Conservation (phyloP, 2,797 vertebrate species). For the Semaprochilodus insignis region DNA sequence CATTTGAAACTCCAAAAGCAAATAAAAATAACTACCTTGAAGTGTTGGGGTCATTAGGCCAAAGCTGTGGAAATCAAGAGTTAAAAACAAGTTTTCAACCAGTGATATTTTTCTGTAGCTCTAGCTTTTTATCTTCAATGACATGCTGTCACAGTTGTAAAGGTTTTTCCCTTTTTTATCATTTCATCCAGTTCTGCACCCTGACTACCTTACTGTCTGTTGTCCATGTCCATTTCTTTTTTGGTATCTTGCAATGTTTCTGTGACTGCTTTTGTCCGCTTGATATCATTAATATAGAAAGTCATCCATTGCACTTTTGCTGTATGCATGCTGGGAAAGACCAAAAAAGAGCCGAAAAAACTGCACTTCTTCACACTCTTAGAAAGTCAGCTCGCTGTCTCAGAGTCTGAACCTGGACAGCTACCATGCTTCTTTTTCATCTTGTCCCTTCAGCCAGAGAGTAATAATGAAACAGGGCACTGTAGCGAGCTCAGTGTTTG, state of each 20-base stretch:
- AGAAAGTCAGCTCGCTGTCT: background rate
- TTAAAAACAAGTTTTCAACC: background rate
- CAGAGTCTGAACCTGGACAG: background rate
- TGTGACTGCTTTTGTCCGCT: too few species aligned
- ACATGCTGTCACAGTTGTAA: too few species aligned
- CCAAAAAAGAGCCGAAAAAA: background rate
- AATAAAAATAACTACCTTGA: background rate
- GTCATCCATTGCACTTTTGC: too few species aligned
- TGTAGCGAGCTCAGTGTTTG: slow-evolving; percentile 20
- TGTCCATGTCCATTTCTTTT: too few species aligned
- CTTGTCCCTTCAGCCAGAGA: slow-evolving; percentile 33
- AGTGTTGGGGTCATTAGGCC: background rate
- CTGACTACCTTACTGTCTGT: too few species aligned
- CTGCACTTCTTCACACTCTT: background rate
- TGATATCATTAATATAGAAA: too few species aligned
- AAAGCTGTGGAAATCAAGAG: background rate
- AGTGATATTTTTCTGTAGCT: background rate
- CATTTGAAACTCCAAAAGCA: slow-evolving; percentile 23
- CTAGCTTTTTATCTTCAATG: background rate
- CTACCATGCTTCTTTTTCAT: background rate
- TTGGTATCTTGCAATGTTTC: too few species aligned
- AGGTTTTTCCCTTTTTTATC: too few species aligned
- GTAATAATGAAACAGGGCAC: slow-evolving; percentile 65
- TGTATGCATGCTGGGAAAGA: too few species aligned
- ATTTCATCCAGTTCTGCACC: too few species aligned